phyloP scores from a whole-genome alignment of 1,140 invertebrate species.

The Drosophila trapezifrons region DNA sequence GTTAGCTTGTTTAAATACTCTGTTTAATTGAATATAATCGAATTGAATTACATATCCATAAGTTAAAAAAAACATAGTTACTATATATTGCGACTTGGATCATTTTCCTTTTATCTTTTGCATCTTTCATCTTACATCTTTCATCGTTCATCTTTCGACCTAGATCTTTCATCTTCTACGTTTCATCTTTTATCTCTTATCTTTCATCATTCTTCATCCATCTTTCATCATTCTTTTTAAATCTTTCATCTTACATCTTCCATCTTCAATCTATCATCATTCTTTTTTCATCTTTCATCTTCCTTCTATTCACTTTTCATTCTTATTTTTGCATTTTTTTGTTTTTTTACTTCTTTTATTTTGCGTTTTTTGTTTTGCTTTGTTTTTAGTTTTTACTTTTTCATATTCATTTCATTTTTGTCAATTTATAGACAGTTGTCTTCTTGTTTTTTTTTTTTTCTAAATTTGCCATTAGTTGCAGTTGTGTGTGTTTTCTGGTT shows the following conservation, averaged over 20 bases:
- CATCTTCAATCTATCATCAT: slow-evolving; percentile 6
- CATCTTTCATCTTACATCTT: slow-evolving; percentile 1
- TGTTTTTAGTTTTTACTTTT: slow-evolving; percentile 2
- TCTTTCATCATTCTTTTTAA: neutral
- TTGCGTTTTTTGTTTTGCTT: slow-evolving; percentile 14
- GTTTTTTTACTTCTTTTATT: slow-evolving; percentile 4
- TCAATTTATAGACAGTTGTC: slow-evolving; percentile 70
- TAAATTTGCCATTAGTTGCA: slow-evolving; percentile 49
- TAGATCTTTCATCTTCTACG: too few relatives aligned
- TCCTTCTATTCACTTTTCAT: neutral
- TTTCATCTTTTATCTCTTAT: too few relatives aligned
- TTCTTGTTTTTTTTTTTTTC: slow-evolving; percentile 35
- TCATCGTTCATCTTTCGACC: too few relatives aligned
- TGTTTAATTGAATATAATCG: slow-evolving; percentile 73
- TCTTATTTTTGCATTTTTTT: slow-evolving; percentile 6
- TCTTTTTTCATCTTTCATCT: slow-evolving; percentile 2
- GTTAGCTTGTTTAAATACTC: slow-evolving; percentile 71
- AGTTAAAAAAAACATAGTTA: slow-evolving; percentile 53
- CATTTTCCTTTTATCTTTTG: slow-evolving; percentile 24
- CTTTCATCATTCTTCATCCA: too few relatives aligned
- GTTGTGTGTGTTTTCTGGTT: slow-evolving; percentile 41
- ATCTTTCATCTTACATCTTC: slow-evolving; percentile 3
- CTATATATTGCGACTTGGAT: slow-evolving; percentile 60
- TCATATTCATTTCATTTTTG: slow-evolving; percentile 31
- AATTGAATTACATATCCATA: slow-evolving; percentile 62